Base-by-base conservation (phyloP, 2,113 vertebrate species). In the Rhadina sibilatrix region DNA sequence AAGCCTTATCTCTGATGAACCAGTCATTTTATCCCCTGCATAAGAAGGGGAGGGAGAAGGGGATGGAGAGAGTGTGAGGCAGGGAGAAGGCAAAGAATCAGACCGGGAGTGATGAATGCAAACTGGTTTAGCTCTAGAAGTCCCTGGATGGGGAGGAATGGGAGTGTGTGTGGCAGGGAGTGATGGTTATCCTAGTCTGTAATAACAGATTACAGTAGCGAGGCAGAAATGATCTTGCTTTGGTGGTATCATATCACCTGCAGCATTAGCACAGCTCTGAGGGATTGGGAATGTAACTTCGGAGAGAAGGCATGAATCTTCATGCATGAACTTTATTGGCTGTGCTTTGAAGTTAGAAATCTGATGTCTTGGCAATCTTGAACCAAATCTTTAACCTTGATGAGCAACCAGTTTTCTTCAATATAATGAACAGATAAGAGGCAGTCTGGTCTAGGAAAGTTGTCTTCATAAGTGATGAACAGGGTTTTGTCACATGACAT, bases 1-100 rank as follows among this genome's bases (percentile, higher is more conserved):
- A 74, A 44, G 12, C 76, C 27, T 38, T 10, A 23, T 78, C 33
- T 78, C 24, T 76, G 35, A 79, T 76, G 27, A 72, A 60, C 14
- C 31, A 72, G 50, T 79, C 10, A 12, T 69, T 93, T 90, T 79
- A 59, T 71, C 11, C 4, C 15, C 9, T 31, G 4, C 69, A 16
- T 79, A 54, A 86, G 59, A 65, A 68, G 6, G 6, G 4, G 4
- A 10, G 11, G 27, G 27, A 20, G 10, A 27, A 42, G 6, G 14
- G 2, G 6, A 4, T 2, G 2, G 17, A 8, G 15, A 30, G 13
- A 11, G 5, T 37, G 10, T 37, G 30, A 22, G 24, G 9, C 14
- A 30, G 16, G 24, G 49, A 27, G 11, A 42, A 53, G 8, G 37
- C 11, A 35, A 76, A 61, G 30, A 53, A 40, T 37, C 19, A 24